A percentile compares a stretch with the other conserved stretches of the same genome.
phyloP scores from a whole-genome alignment of 2,113 vertebrate species.

The Speoplatyrhinus poulsoni region DNA sequence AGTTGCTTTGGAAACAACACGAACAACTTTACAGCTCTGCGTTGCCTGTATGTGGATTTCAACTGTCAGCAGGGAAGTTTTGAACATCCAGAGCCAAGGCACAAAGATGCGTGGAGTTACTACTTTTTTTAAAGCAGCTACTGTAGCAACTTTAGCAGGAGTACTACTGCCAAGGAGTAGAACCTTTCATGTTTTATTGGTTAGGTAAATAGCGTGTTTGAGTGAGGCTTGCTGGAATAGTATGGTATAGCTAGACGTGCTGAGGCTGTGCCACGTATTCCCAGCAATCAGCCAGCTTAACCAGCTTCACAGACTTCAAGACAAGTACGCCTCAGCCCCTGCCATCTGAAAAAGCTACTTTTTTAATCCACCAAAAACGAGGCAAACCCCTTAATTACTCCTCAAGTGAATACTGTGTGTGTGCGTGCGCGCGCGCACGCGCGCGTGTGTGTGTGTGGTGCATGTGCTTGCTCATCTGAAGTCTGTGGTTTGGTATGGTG shows the following conservation, averaged over 20 bases:
- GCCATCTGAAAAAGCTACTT: slow-evolving; percentile 74
- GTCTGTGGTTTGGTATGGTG: slow-evolving; percentile 73
- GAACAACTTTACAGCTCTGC: slow-evolving; percentile 50
- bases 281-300: slow-evolving; percentile 72
- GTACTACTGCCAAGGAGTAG: slow-evolving; percentile 51
- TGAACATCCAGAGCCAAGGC: slow-evolving; percentile 39
- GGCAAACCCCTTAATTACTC: slow-evolving; percentile 76
- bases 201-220: slow-evolving; percentile 55
- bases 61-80: slow-evolving; percentile 49
- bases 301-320: slow-evolving; percentile 70
- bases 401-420: slow-evolving; percentile 64
- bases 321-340: slow-evolving; percentile 68
- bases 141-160: slow-evolving; percentile 18
- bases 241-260: slow-evolving; percentile 59
- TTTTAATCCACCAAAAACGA: slow-evolving; percentile 74
- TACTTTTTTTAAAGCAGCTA: slow-evolving; percentile 43
- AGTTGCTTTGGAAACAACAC: slow-evolving; percentile 51
- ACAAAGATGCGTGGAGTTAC: slow-evolving; percentile 52
- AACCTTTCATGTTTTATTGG: slow-evolving; percentile 37
- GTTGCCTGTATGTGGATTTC: slow-evolving; percentile 34
- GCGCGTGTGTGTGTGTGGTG: slow-evolving; percentile 18
- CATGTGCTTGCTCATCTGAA: slow-evolving; percentile 58
- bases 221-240: slow-evolving; percentile 54
- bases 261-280: slow-evolving; percentile 67
- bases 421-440: slow-evolving; percentile 18